Evolutionary conservation across 2,888 invertebrate species (phyloP).

Genomic region (Seira musarum): DNA sequence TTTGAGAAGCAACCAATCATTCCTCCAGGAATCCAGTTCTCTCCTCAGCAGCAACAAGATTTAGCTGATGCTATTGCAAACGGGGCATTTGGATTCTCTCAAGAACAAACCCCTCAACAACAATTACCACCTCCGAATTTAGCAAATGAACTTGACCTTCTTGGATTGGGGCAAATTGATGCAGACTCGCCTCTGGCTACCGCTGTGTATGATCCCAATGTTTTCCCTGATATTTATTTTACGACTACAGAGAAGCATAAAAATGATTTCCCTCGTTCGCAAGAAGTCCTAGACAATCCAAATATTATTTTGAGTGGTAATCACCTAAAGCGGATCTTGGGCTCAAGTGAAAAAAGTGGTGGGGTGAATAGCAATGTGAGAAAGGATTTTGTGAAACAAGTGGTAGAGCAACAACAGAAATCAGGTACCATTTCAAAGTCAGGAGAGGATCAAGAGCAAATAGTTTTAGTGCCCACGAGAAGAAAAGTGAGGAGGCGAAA

Average conservation of each 20-base stretch:
- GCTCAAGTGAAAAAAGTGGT: constrained; percentile 33
- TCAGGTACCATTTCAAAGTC: constrained; percentile 1
- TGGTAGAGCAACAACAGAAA: not conserved
- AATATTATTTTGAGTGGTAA: constrained; percentile 14
- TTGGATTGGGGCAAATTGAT: too few relatives aligned
- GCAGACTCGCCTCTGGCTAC: constrained; percentile 49
- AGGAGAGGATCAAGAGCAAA: too few relatives aligned
- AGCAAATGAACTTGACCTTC: too few relatives aligned
- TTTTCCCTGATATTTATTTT: constrained; percentile 69
- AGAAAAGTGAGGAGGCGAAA: constrained; percentile 56
- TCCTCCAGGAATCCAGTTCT: constrained; percentile 27
- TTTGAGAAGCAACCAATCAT: constrained; percentile 45
- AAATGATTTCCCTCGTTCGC: constrained; percentile 22
- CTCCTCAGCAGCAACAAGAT: constrained; percentile 46
- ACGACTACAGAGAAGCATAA: constrained; percentile 65
- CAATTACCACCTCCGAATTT: too few relatives aligned
- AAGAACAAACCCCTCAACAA: not conserved
- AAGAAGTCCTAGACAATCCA: constrained; percentile 40
- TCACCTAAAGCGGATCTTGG: constrained; percentile 41
- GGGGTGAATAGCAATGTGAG: constrained; percentile 12
- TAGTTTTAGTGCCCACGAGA: not conserved
- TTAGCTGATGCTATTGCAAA: constrained; percentile 18
- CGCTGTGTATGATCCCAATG: constrained; percentile 66
- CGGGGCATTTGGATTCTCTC: not conserved
- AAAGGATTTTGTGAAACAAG: too few relatives aligned